Conservation (phyloP, 2,797 vertebrate species). For the Clarias laeviceps region DNA sequence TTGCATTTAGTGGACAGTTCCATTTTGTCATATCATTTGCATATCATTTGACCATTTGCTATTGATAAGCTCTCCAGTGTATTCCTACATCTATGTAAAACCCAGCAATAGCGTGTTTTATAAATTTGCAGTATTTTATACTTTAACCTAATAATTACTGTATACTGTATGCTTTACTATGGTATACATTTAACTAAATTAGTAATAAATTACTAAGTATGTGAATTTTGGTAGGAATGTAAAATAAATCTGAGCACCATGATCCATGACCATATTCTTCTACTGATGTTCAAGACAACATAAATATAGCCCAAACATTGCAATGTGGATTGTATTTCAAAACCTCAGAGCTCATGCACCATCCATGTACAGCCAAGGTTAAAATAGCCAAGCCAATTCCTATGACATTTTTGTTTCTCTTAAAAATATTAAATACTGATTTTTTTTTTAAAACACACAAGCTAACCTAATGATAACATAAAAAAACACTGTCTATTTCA, state of each 20-base stretch:
- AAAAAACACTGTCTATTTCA: neutral
- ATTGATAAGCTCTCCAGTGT: neutral
- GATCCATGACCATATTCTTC: conserved; percentile 30
- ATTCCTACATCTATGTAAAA: neutral
- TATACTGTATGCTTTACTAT: neutral
- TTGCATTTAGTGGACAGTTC: neutral
- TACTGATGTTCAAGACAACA: conserved; percentile 48
- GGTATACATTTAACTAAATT: neutral
- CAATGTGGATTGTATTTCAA: conserved; percentile 62
- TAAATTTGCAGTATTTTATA: neutral
- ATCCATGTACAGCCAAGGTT: conserved; percentile 57
- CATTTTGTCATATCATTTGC: neutral
- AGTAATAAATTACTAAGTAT: neutral
- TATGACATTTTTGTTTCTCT: conserved; percentile 59
- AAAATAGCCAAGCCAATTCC: conserved; percentile 63
- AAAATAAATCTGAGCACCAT: conserved; percentile 17
- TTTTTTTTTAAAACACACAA: neutral
- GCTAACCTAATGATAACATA: neutral
- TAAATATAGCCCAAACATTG: conserved; percentile 64
- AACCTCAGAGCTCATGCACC: conserved; percentile 55
- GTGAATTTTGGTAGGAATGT: neutral
- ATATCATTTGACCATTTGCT: neutral
- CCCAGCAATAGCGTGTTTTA: neutral
- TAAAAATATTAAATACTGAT: conserved; percentile 10
- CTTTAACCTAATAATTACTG: neutral